phyloP scores from a whole-genome alignment of 2,113 vertebrate species.

The Lepus timidus region DNA sequence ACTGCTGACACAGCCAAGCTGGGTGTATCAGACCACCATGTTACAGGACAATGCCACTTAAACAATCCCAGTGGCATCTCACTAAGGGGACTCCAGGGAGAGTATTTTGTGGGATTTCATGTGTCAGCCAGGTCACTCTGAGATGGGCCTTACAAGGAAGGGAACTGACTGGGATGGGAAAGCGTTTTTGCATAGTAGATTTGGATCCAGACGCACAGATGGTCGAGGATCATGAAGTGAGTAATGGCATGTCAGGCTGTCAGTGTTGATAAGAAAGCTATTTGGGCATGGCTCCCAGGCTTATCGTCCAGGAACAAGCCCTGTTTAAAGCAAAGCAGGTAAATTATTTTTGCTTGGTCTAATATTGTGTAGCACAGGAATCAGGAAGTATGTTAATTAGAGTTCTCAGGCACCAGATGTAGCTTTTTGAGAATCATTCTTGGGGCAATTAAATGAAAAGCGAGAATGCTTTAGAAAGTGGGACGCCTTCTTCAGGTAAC shows the following conservation, averaged over 20 bases:
- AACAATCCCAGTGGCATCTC: not conserved
- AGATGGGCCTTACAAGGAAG: not conserved
- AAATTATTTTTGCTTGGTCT: not conserved
- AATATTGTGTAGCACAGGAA: not conserved
- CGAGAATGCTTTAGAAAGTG: not conserved
- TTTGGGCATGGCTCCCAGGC: not conserved
- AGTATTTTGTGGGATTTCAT: not conserved
- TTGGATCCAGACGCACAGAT: not conserved
- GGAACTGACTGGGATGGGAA: not conserved
- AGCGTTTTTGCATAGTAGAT: not conserved
- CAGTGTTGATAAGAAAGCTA: not conserved
- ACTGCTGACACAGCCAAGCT: not conserved
- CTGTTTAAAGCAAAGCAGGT: not conserved
- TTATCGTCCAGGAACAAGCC: not conserved
- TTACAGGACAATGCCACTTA: not conserved
- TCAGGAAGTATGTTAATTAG: not conserved
- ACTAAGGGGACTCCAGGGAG: not conserved
- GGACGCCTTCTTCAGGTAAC: not conserved
- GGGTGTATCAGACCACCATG: not conserved
- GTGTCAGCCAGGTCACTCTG: not conserved
- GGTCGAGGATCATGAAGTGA: not conserved
- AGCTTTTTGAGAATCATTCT: not conserved
- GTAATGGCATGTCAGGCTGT: not conserved
- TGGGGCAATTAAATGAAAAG: constrained; percentile 17
- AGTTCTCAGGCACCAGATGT: not conserved